phyloP scores from a whole-genome alignment of 1,140 invertebrate genomes.

The Trialeurodes vaporariorum region DNA sequence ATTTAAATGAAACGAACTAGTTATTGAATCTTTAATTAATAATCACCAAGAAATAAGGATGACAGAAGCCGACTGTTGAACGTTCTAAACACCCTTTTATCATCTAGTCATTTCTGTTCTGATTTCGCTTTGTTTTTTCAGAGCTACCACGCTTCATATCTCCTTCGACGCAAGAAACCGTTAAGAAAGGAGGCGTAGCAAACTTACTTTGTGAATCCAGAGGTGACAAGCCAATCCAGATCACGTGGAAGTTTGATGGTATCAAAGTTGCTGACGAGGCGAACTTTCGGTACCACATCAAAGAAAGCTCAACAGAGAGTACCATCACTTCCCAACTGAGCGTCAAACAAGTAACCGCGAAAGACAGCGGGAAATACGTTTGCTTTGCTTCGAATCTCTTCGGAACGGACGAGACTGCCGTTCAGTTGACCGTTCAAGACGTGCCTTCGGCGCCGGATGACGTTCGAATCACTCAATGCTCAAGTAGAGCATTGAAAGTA shows the following conservation, averaged over 20 bases:
- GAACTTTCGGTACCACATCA: conserved; percentile 34
- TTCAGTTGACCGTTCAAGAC: conserved; percentile 55
- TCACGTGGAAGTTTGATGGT: conserved; percentile 41
- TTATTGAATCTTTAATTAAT: too few species aligned
- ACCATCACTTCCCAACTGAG: conserved; percentile 46
- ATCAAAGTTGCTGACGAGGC: conserved; percentile 39
- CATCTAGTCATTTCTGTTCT: neutral
- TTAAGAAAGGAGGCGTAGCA: conserved; percentile 38
- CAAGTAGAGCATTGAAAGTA: neutral
- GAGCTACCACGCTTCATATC: conserved; percentile 37
- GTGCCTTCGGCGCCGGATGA: too few species aligned
- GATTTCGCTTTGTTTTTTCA: conserved; percentile 21
- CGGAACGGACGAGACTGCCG: conserved; percentile 50
- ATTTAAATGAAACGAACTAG: too few species aligned
- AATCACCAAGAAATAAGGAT: too few species aligned
- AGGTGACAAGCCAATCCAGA: conserved; percentile 47
- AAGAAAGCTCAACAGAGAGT: conserved; percentile 37
- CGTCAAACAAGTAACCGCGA: conserved; percentile 44
- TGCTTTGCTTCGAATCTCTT: conserved; percentile 55
- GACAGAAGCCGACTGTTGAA: too few species aligned
- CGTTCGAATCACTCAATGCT: too few species aligned
- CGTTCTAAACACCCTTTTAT: neutral
- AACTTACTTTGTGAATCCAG: conserved; percentile 44
- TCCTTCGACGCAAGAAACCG: conserved; percentile 35
- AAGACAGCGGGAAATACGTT: conserved; percentile 53